phyloP scores from a whole-genome alignment of 2,888 invertebrate species.

The Eilema caniola region DNA sequence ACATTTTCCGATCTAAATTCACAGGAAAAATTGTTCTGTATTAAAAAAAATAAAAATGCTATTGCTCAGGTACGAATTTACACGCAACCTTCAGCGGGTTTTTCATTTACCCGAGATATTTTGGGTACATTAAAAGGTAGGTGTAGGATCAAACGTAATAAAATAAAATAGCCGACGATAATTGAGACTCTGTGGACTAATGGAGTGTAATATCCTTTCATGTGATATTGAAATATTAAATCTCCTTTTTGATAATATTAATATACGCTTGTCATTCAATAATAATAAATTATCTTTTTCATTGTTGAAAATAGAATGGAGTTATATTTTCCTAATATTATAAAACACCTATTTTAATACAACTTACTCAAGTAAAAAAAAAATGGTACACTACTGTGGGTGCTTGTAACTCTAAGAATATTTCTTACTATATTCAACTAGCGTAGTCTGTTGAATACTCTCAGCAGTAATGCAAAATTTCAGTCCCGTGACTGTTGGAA shows the following conservation, averaged over 20 bases:
- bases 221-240: conserved; percentile 9
- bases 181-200: conserved; percentile 10
- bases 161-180: conserved; percentile 10
- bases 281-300: background rate
- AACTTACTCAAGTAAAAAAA: too few species aligned
- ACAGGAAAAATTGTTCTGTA: too few species aligned
- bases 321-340: background rate
- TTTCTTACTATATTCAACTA: too few species aligned
- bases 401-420: too few species aligned
- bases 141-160: conserved; percentile 4
- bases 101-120: conserved; percentile 1
- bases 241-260: conserved; percentile 3
- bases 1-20: too few species aligned
- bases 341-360: too few species aligned
- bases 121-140: background rate
- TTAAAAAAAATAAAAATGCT: too few species aligned
- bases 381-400: too few species aligned
- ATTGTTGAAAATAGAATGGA: background rate
- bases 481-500: too few species aligned
- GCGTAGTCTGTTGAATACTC: too few species aligned
- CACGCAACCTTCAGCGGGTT: background rate
- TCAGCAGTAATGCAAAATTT: too few species aligned
- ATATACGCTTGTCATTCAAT: background rate
- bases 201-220: conserved; percentile 9
- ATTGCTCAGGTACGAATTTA: too few species aligned